A percentile compares a stretch with the other conserved stretches of the same genome.
Evolutionary conservation across 1,140 invertebrate species (phyloP).

Genomic region (Episyrphus balteatus): DNA sequence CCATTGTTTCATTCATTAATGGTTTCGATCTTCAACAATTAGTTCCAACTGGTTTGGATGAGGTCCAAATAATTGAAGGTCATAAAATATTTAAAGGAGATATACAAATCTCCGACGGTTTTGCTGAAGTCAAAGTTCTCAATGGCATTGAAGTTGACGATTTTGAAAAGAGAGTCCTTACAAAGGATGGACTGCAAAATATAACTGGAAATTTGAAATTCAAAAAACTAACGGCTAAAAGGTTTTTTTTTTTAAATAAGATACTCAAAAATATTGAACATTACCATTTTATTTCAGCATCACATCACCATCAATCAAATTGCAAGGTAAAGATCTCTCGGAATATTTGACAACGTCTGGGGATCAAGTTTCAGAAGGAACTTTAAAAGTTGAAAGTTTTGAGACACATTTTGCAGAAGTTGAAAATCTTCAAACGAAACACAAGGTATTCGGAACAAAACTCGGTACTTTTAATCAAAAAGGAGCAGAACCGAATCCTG

Average conservation of each 20-base stretch:
- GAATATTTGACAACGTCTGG: neutral
- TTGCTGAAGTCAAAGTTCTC: constrained; percentile 31
- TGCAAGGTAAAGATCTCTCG: neutral
- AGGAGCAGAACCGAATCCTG: neutral
- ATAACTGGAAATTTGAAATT: constrained; percentile 19
- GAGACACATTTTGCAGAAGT: constrained; percentile 6
- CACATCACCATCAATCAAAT: no score
- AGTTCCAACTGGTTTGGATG: constrained; percentile 18
- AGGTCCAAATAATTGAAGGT: constrained; percentile 22
- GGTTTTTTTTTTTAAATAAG: no score
- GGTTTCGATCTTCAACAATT: constrained; percentile 18
- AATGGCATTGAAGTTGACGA: constrained; percentile 32
- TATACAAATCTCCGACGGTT: constrained; percentile 23
- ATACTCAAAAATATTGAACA: no score
- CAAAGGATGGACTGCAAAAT: constrained; percentile 35
- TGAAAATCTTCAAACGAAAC: constrained; percentile 10
- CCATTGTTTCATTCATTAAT: constrained; percentile 25
- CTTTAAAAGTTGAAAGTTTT: constrained; percentile 11
- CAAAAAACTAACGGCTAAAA: neutral
- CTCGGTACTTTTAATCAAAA: constrained; percentile 14
- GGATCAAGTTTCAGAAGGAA: constrained; percentile 1
- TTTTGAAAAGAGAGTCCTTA: constrained; percentile 26
- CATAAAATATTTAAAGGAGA: constrained; percentile 17
- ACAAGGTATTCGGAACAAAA: constrained; percentile 15
- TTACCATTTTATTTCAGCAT: no score